Evolutionary conservation across 2,888 invertebrate species (phyloP).

Genomic region (Andrena dorsata): DNA sequence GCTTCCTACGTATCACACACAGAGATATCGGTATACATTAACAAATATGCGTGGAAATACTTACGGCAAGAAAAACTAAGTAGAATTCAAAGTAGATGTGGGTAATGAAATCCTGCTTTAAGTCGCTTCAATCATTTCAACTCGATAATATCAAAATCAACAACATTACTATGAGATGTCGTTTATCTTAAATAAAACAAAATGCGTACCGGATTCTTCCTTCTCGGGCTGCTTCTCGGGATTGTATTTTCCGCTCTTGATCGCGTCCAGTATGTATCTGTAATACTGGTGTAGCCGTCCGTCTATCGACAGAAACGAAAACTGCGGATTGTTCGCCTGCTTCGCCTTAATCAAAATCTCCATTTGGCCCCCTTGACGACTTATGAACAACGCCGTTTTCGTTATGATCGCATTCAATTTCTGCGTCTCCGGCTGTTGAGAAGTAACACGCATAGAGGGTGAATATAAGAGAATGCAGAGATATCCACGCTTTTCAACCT

Average conservation of each 20-base stretch:
- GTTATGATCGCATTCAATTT: conserved; percentile 97
- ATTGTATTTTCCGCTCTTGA: conserved; percentile 89
- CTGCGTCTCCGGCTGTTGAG: conserved; percentile 91
- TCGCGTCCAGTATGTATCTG: conserved; percentile 90
- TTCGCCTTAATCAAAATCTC: conserved; percentile 99
- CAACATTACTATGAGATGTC: conserved; percentile 70
- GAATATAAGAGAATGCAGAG: not conserved
- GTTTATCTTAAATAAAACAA: conserved; percentile 70
- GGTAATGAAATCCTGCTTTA: conserved; percentile 81
- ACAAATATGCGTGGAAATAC: conserved; percentile 73
- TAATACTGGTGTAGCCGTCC: conserved; percentile 95
- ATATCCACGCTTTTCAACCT: not conserved
- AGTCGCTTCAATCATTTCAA: conserved; percentile 78
- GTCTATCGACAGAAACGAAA: conserved; percentile 96
- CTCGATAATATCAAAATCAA: conserved; percentile 74
- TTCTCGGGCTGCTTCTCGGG: conserved; percentile 84
- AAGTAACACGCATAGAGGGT: conserved; percentile 26
- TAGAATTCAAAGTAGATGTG: conserved; percentile 81
- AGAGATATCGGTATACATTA: conserved; percentile 58
- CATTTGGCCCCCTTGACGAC: conserved; percentile 97
- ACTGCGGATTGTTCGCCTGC: conserved; percentile 96
- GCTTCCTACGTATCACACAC: conserved; percentile 54
- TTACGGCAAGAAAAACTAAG: conserved; percentile 81
- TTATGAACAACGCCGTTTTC: conserved; percentile 96
- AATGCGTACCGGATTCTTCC: conserved; percentile 83